Base-by-base conservation (phyloP, 2,797 vertebrate genomes). In the Emys orbicularis region DNA sequence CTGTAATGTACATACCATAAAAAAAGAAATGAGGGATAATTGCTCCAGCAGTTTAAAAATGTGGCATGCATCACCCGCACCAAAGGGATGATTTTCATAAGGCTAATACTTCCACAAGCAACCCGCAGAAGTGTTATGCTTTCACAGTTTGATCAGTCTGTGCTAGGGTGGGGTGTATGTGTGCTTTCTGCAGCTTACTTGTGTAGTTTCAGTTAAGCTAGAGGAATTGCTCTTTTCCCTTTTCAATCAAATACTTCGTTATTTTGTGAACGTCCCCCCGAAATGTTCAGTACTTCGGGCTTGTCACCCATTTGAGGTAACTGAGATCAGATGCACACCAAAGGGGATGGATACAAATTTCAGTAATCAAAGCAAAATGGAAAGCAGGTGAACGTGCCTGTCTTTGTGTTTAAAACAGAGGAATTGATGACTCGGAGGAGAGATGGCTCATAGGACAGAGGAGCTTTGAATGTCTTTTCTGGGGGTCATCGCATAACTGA, bases 71-170 rank as follows among this genome's bases (percentile, higher is more conserved):
- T 76, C 76, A 56, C 61, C 87, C 44, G 0, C 72, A 54, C 88
- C 80, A 85, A 25, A 83, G 94, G 47, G 93, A 95, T 97, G 96
- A 91, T 94, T 89, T 82, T 86, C 81, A 68, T 31, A 0, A 56
- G 81, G 84, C 76, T 53, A 0, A 61, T 77, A 93, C 88, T 95
- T 84, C 72, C 86, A 91, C 94, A 92, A 96, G 86, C 86, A 47
- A 9, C 87, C 91, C 90, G 88, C 88, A 96, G 94, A 79, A 95
- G 13, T 4, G 44, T 8, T 49, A 15, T 27, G 74, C 44, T 47
- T 76, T 29, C 65, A 29, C 57, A 15, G 23, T 76, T 27, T 47
- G 74, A 8, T 47, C 72, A 8, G 41, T 91, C 91, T 91, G 91
- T 86, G 0, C 1, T 16, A 1, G 37, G 68, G 37, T 11, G 19